Percentiles rank a stretch among this genome's conserved stretches.
phyloP scores from a whole-genome alignment of 2,888 invertebrate species.

The Caenorhabditis sinica region DNA sequence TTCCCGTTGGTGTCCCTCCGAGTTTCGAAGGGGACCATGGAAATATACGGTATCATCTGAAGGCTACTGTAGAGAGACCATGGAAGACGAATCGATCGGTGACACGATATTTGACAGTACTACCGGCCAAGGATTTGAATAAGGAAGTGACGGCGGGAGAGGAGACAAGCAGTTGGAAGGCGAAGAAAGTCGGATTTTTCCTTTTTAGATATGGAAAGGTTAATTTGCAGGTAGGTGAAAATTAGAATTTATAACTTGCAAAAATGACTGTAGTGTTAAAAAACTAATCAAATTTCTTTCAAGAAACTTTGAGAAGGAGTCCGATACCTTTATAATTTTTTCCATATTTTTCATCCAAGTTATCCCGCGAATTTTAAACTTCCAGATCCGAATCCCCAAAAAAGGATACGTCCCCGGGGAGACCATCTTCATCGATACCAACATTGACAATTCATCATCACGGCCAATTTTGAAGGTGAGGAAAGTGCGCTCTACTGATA shows the following conservation, averaged over 20 bases:
- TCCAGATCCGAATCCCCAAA: constrained; percentile 66
- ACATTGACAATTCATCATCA: constrained; percentile 63
- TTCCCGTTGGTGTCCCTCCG: constrained; percentile 55
- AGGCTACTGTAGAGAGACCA: constrained; percentile 63
- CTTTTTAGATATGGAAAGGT: constrained; percentile 61
- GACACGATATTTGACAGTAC: constrained; percentile 45
- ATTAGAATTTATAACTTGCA: neutral
- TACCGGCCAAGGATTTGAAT: constrained; percentile 58
- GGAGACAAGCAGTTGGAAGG: constrained; percentile 52
- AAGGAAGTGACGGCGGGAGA: constrained; percentile 28
- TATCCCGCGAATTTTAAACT: too few species aligned
- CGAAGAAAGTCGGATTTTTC: constrained; percentile 66
- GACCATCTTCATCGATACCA: constrained; percentile 63
- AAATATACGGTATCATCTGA: constrained; percentile 60
- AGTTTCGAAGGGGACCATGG: constrained; percentile 65
- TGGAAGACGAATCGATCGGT: constrained; percentile 67
- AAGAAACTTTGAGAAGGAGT: neutral
- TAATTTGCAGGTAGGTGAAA: constrained; percentile 41
- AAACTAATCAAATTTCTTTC: neutral
- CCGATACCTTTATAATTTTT: neutral
- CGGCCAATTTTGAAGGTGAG: constrained; percentile 62
- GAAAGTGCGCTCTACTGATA: neutral
- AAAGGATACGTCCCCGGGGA: constrained; percentile 71
- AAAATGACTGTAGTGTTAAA: neutral
- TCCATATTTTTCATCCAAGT: too few species aligned